These are phyloP conservation scores for Myripristis jacobus DNA, from an alignment of 2,797 vertebrate species.

Conservation along the genomic window DNA sequence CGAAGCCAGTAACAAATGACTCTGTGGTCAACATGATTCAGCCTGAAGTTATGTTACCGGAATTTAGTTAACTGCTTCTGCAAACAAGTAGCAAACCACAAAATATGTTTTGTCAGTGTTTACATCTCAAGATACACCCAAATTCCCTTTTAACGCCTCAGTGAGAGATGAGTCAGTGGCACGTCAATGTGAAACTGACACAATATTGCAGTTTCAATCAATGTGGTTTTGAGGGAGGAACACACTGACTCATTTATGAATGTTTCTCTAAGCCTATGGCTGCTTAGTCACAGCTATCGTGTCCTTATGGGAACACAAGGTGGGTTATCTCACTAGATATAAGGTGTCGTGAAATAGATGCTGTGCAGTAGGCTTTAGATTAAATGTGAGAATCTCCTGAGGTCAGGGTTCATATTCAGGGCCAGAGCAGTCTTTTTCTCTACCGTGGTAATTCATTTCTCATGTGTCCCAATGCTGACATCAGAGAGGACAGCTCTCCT, in stretches of 20 bases:
- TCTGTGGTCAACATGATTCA: constrained; percentile 53
- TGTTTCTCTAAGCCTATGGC: constrained; percentile 46
- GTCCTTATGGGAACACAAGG: constrained; percentile 25
- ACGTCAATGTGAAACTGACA: not conserved
- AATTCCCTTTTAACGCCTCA: not conserved
- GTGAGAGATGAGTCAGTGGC: not conserved
- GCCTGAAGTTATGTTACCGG: constrained; percentile 28
- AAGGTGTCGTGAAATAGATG: constrained; percentile 53
- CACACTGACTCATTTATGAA: not conserved
- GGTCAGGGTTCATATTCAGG: constrained; percentile 3
- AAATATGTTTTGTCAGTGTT: constrained; percentile 43
- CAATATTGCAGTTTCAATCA: no score
- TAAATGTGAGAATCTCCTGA: constrained; percentile 48
- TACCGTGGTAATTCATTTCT: constrained; percentile 32
- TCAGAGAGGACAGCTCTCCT: not conserved
- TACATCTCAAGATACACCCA: constrained; percentile 1
- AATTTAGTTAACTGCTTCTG: constrained; percentile 25
- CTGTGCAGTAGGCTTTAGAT: constrained; percentile 20
- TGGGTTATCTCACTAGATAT: constrained; percentile 37
- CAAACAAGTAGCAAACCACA: constrained; percentile 53
- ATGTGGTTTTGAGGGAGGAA: not conserved
- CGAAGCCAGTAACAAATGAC: constrained; percentile 41
- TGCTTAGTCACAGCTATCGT: constrained; percentile 58
- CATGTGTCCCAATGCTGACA: constrained; percentile 15
- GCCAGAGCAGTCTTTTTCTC: constrained; percentile 15